These are phyloP conservation scores for Gymnorhina tibicen DNA, from an alignment of 2,113 vertebrate species.

Conservation along the genomic window DNA sequence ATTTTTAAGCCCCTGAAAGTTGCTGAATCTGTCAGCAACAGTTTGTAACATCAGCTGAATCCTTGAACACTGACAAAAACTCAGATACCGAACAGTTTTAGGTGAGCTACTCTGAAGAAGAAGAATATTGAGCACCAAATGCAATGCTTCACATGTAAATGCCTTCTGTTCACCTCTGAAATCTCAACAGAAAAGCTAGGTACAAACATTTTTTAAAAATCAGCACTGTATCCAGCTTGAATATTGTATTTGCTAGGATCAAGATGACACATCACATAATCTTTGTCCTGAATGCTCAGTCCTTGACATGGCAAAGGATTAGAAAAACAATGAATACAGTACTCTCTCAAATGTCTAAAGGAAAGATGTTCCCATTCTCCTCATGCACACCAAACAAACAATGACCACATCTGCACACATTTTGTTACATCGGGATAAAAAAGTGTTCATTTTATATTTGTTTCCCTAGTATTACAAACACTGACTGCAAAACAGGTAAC, in stretches of 20 bases:
- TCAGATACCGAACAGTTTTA: neutral
- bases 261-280: neutral
- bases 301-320: neutral
- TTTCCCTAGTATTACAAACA: neutral
- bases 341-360: neutral
- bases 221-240: neutral
- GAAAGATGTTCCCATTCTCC: neutral
- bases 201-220: neutral
- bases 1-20: neutral
- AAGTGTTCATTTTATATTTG: neutral
- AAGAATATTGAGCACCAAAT: neutral
- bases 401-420: neutral
- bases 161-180: neutral
- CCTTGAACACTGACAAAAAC: neutral
- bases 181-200: neutral
- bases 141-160: neutral
- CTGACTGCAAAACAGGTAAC: neutral
- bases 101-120: neutral
- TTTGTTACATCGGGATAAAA: neutral
- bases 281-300: neutral
- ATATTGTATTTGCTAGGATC: neutral
- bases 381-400: neutral
- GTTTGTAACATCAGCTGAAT: neutral
- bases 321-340: neutral
- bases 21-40: neutral